phyloP scores from a whole-genome alignment of 2,113 vertebrate genomes.

The Fregata magnificens region DNA sequence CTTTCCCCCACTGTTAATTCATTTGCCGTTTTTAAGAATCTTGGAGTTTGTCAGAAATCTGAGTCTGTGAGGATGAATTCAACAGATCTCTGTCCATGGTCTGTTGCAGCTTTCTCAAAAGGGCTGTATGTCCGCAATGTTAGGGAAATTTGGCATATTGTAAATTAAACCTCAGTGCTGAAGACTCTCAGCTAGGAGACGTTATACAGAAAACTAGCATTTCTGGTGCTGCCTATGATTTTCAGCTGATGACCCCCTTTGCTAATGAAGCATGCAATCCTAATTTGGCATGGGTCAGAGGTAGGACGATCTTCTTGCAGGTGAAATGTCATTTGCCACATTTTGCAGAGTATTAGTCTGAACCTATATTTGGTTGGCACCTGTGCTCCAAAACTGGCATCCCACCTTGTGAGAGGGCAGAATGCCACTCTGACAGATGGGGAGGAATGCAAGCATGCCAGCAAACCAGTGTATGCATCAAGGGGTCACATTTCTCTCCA shows the following conservation, averaged over 20 bases:
- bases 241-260: constrained; percentile 48
- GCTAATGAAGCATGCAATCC: constrained; percentile 57
- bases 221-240: constrained; percentile 41
- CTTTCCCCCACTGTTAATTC: background rate
- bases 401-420: constrained; percentile 53
- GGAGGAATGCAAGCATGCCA: constrained; percentile 33
- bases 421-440: constrained; percentile 65
- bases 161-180: background rate
- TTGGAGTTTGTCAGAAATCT: background rate
- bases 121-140: background rate
- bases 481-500: constrained; percentile 68
- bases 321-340: constrained; percentile 50
- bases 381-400: constrained; percentile 42
- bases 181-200: background rate
- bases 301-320: constrained; percentile 12
- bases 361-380: constrained; percentile 61
- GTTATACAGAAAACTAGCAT: background rate
- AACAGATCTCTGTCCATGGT: constrained; percentile 27
- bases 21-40: background rate
- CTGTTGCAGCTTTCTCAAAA: background rate
- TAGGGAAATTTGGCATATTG: background rate
- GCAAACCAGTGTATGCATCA: constrained; percentile 47
- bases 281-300: constrained; percentile 41
- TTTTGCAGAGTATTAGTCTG: constrained; percentile 49
- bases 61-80: background rate